phyloP scores from a whole-genome alignment of 2,113 vertebrate species.

The Myxocyprinus asiaticus region DNA sequence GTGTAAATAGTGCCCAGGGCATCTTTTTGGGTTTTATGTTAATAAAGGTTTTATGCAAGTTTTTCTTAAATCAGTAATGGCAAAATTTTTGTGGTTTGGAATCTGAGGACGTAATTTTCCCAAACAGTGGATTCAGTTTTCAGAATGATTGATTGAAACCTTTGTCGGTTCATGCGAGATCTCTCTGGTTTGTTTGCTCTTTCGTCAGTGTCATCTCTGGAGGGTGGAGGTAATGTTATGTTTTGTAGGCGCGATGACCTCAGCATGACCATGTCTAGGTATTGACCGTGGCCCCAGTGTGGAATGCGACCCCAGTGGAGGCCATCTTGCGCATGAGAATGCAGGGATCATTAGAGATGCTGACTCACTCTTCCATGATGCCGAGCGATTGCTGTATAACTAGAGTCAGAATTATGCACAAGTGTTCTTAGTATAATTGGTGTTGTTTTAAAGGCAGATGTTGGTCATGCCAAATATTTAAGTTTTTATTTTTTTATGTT shows the following conservation, averaged over 20 bases:
- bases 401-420: neutral
- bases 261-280: constrained; percentile 69
- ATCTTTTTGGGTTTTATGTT: neutral
- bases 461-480: too few species aligned
- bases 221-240: constrained; percentile 53
- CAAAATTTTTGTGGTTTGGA: neutral
- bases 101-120: neutral
- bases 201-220: too few species aligned
- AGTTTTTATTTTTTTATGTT: too few species aligned
- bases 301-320: constrained; percentile 70
- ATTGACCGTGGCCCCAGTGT: constrained; percentile 70
- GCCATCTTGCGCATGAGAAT: constrained; percentile 57
- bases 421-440: too few species aligned
- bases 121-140: neutral
- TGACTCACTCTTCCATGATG: constrained; percentile 48
- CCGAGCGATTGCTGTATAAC: constrained; percentile 28
- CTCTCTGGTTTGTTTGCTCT: neutral
- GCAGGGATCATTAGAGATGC: constrained; percentile 45
- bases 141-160: neutral
- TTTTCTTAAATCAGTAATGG: neutral
- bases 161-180: neutral
- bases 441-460: too few species aligned
- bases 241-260: constrained; percentile 70
- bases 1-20: neutral
- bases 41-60: too few species aligned